Conservation (phyloP, 1,140 invertebrate genomes). For the Brachionus sp. region DNA sequence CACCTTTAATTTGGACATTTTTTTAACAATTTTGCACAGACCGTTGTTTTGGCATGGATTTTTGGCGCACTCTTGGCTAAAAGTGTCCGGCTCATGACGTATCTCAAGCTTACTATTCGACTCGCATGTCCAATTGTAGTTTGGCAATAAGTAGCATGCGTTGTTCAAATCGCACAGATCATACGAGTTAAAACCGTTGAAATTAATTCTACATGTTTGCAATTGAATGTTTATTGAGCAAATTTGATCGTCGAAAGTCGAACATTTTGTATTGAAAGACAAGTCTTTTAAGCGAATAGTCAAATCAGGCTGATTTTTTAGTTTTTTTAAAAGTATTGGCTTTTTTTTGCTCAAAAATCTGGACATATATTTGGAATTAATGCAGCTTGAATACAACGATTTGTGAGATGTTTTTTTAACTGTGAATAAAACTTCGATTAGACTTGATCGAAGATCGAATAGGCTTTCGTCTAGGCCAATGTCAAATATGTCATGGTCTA, state of each 20-base stretch:
- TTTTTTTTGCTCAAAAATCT: conserved; percentile 29
- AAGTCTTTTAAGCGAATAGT: background rate
- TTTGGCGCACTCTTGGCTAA: background rate
- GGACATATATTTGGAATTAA: conserved; percentile 13
- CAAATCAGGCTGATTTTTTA: background rate
- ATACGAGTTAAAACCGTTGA: background rate
- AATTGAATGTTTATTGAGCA: background rate
- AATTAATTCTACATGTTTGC: background rate
- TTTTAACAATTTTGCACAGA: conserved; percentile 2
- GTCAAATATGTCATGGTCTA: background rate
- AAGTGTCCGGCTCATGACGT: background rate
- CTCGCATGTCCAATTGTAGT: background rate
- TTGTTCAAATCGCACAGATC: background rate
- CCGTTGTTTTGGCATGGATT: conserved; percentile 35
- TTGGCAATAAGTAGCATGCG: background rate
- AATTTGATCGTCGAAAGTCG: background rate
- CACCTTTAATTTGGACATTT: background rate
- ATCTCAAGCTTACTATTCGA: background rate
- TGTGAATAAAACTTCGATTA: conserved; percentile 23
- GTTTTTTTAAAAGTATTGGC: background rate
- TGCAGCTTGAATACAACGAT: background rate
- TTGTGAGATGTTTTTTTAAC: background rate
- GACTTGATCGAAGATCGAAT: background rate
- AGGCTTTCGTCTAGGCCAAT: background rate
- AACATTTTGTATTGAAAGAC: conserved; percentile 2